Evolutionary conservation across 2,797 vertebrate species (phyloP).

Genomic region (Iguana delicatissima): DNA sequence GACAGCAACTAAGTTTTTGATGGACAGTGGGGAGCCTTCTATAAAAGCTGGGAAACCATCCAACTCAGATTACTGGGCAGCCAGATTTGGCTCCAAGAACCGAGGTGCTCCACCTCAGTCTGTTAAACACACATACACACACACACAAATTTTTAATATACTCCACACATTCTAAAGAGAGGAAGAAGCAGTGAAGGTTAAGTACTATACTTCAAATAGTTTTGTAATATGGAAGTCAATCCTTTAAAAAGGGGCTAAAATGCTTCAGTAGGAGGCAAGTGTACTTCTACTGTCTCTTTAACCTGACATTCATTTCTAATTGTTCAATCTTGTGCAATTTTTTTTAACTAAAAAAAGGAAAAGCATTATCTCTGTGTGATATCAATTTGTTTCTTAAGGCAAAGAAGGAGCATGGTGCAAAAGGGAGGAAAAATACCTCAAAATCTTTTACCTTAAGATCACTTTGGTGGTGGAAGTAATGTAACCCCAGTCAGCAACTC

Average conservation of each 20-base stretch:
- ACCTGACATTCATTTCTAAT: slow-evolving; percentile 48
- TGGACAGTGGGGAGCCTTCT: too few relatives aligned
- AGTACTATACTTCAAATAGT: slow-evolving; percentile 58
- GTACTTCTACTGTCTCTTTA: slow-evolving; percentile 40
- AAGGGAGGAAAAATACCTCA: not conserved
- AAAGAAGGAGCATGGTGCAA: slow-evolving; percentile 48
- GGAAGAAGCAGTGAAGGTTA: slow-evolving; percentile 55
- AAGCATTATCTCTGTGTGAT: not conserved
- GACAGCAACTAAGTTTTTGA: too few relatives aligned
- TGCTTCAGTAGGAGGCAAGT: slow-evolving; percentile 41
- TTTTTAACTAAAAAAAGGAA: slow-evolving; percentile 35
- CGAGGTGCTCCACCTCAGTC: too few relatives aligned
- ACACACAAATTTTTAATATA: not conserved
- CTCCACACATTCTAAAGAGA: slow-evolving; percentile 35
- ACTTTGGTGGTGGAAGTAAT: not conserved
- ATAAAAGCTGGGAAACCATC: too few relatives aligned
- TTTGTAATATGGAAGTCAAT: slow-evolving; percentile 42
- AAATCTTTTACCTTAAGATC: slow-evolving; percentile 42
- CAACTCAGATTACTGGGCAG: too few relatives aligned
- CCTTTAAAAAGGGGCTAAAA: slow-evolving; percentile 57
- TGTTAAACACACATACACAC: too few relatives aligned
- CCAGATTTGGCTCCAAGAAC: too few relatives aligned
- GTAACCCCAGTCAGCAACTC: not conserved
- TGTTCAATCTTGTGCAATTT: slow-evolving; percentile 47
- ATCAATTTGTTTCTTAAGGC: slow-evolving; percentile 43